Evolutionary conservation across 30 jellyfish, hydroid and myxozoan species (phyloP).

Genomic region (Cassiopea xamachana): DNA sequence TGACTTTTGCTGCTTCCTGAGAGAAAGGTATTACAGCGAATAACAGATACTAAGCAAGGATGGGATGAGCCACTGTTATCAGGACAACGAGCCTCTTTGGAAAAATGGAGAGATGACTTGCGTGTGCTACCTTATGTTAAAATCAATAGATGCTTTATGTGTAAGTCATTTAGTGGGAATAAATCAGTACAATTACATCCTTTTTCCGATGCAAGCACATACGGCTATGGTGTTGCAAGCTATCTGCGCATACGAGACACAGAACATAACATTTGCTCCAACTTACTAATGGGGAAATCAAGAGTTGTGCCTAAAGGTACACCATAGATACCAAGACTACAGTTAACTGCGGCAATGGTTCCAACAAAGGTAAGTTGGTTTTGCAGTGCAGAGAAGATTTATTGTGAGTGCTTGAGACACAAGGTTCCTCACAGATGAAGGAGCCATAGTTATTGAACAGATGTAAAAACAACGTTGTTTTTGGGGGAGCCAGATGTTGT

Average conservation of each 20-base stretch:
- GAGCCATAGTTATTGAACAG: too few relatives aligned
- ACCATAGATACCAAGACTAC: neutral
- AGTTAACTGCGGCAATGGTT: neutral
- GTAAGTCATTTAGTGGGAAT: neutral
- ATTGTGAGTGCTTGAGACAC: too few relatives aligned
- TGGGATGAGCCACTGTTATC: conserved; percentile 1
- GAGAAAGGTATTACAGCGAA: conserved; percentile 29
- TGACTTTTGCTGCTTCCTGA: conserved; percentile 48
- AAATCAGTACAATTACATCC: conserved; percentile 46
- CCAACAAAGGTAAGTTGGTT: neutral
- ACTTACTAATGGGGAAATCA: neutral
- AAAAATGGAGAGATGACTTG: conserved; percentile 1
- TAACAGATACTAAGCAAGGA: conserved; percentile 27
- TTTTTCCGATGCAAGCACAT: conserved; percentile 52
- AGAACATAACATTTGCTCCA: neutral
- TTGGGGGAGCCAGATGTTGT: too few relatives aligned
- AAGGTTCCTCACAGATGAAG: too few relatives aligned
- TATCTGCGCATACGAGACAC: conserved; percentile 25
- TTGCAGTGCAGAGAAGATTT: too few relatives aligned
- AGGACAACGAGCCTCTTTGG: neutral
- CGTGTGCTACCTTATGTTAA: neutral
- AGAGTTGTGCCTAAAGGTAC: neutral
- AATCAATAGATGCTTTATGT: neutral
- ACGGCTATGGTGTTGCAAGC: conserved; percentile 54
- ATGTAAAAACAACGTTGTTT: too few relatives aligned